phyloP scores from a whole-genome alignment of 2,888 invertebrate genomes.

The Frankliniella fusca region DNA sequence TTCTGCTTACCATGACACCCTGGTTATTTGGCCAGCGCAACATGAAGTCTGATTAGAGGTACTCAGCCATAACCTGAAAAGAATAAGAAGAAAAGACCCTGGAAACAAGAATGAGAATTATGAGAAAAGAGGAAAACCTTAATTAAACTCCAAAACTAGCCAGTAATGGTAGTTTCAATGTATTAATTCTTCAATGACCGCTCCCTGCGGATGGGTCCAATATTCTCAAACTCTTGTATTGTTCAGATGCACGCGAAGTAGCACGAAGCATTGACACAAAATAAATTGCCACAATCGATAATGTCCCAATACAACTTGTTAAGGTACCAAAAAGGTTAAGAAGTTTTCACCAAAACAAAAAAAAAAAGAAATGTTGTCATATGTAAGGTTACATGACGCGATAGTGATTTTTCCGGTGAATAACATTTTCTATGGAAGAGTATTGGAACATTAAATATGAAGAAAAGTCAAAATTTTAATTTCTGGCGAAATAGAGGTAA shows the following conservation, averaged over 20 bases:
- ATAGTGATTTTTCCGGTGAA: not conserved
- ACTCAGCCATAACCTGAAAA: not conserved
- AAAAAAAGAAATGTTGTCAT: too few relatives aligned
- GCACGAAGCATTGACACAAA: not conserved
- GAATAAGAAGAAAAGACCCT: not conserved
- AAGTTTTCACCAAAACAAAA: not conserved
- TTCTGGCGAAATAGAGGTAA: not conserved
- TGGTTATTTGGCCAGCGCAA: conserved; percentile 39
- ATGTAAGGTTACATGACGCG: too few relatives aligned
- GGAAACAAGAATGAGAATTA: not conserved
- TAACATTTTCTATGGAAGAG: not conserved
- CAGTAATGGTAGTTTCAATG: not conserved
- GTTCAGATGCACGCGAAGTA: not conserved
- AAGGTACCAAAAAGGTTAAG: not conserved
- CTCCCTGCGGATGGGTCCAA: not conserved
- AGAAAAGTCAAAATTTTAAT: not conserved
- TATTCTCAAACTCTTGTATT: not conserved
- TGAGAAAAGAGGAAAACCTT: not conserved
- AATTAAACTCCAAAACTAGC: not conserved
- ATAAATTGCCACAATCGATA: not conserved
- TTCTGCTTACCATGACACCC: conserved; percentile 39
- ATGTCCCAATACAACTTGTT: not conserved
- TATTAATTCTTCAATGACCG: not conserved
- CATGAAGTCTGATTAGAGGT: conserved; percentile 36
- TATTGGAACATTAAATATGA: not conserved